These are phyloP conservation scores for Taenaris catops DNA, from an alignment of 2,888 invertebrate species.

Conservation along the genomic window DNA sequence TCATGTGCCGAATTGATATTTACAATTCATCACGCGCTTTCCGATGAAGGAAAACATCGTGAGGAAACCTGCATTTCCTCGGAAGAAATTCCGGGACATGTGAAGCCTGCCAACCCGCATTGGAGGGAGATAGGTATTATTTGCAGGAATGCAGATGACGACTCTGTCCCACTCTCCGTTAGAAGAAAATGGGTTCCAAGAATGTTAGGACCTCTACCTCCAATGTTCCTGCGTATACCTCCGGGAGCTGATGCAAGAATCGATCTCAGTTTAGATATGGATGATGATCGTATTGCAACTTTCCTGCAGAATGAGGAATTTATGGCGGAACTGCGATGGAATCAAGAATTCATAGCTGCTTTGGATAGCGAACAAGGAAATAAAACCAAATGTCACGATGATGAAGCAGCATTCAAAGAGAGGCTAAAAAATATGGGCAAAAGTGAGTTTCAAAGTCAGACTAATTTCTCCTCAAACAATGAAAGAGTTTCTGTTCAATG, in stretches of 20 bases:
- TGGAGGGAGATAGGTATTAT: constrained; percentile 15
- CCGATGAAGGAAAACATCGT: too few species aligned
- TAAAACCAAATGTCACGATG: constrained; percentile 72
- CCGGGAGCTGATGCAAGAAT: constrained; percentile 66
- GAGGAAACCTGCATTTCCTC: too few species aligned
- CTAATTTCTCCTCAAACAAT: too few species aligned
- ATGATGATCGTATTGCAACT: constrained; percentile 92
- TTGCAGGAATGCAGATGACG: constrained; percentile 64
- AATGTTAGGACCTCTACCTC: constrained; percentile 87
- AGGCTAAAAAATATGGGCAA: constrained; percentile 91
- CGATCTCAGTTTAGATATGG: constrained; percentile 81
- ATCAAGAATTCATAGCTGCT: constrained; percentile 92
- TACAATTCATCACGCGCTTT: too few species aligned
- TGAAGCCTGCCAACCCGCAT: too few species aligned
- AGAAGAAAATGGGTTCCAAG: constrained; percentile 88
- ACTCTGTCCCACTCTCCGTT: constrained; percentile 61
- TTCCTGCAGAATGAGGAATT: constrained; percentile 95
- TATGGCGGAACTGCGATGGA: constrained; percentile 90
- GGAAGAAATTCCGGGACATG: too few species aligned
- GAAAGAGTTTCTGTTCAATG: too few species aligned
- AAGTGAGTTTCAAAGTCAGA: constrained; percentile 71
- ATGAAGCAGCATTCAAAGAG: constrained; percentile 88
- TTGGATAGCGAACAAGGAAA: constrained; percentile 86
- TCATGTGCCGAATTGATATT: too few species aligned
- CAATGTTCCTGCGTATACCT: constrained; percentile 86